Base-by-base conservation (phyloP, 2,797 vertebrate genomes). In the Enteromius unitaeniatus region DNA sequence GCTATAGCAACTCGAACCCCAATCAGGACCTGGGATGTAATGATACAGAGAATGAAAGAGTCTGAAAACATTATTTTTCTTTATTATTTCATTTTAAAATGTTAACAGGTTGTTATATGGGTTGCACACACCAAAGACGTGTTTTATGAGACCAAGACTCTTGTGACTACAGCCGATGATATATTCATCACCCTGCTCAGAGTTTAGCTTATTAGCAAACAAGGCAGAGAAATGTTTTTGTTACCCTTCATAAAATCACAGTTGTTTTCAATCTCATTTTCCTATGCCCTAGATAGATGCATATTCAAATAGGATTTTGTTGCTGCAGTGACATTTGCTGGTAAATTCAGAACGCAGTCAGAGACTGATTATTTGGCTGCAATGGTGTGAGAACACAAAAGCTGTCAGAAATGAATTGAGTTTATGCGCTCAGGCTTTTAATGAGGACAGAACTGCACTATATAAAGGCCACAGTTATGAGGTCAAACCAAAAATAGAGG, bases 81-180 rank as follows among this genome's bases (percentile, higher is more conserved):
- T 28, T 82, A 69, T 70, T 78, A 67, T 81, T 68, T 70, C 37
- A 78, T 85, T 85, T 85, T 64, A 60, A 67, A 72, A 78, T 82
- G 84, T 78, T 65, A 82, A 82, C 42, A 78, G 74, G 84, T 69
- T 69, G 42, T 81, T 84, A 65, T 67, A 55, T 45, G 42, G 31
- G 7, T 74, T 78, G 17, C 47, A 3, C 47, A 64, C 49, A 69
- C 76, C 72, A 77, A 85, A 78, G 51, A 19, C 40, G 9, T 70
- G 37, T 70, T 64, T 65, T 67, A 65, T 40, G n/a, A 53, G 58
- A 79, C 65, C 53, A 40, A 53, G 17, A 53, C 45, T 60, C 17
- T 21, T 62, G 31, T 37, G 74, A 31, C 60, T 34, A 81, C 49
- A 58, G 37, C 62, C 69, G 45, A 65, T 47, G 76, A 60, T 64